These are phyloP conservation scores for Phlogophora meticulosa DNA, from an alignment of 2,888 invertebrate genomes.

Conservation along the genomic window DNA sequence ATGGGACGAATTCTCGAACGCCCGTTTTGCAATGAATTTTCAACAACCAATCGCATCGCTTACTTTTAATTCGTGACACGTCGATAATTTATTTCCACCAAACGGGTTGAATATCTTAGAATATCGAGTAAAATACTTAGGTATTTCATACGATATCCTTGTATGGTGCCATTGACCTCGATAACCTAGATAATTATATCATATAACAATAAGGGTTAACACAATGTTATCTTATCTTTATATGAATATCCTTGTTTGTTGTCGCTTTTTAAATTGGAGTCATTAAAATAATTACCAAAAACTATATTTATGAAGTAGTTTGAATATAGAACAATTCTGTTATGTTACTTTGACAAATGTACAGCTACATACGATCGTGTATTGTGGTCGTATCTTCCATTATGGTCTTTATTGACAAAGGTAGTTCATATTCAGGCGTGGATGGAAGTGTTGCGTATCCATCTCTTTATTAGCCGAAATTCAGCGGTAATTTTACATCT, in stretches of 20 bases:
- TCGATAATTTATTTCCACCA: too few species aligned
- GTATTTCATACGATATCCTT: too few species aligned
- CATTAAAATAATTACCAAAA: background rate
- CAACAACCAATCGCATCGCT: too few species aligned
- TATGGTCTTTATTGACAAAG: conserved; percentile 7
- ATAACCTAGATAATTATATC: too few species aligned
- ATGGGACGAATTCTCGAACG: too few species aligned
- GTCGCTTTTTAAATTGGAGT: background rate
- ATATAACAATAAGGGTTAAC: background rate
- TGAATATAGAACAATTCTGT: background rate
- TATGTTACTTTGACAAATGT: background rate
- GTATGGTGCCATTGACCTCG: too few species aligned
- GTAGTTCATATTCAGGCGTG: conserved; percentile 22
- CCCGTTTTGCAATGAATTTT: too few species aligned
- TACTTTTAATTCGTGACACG: too few species aligned
- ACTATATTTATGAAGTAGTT: background rate
- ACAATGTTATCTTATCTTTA: background rate
- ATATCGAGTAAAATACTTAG: too few species aligned
- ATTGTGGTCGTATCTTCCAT: background rate
- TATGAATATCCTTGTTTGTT: background rate
- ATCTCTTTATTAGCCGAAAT: conserved; percentile 32
- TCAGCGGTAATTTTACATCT: conserved; percentile 45
- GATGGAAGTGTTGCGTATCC: conserved; percentile 25
- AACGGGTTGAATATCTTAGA: too few species aligned
- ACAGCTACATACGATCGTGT: background rate